phyloP scores from a whole-genome alignment of 2,797 vertebrate genomes.

The Cryptoprocta ferox region DNA sequence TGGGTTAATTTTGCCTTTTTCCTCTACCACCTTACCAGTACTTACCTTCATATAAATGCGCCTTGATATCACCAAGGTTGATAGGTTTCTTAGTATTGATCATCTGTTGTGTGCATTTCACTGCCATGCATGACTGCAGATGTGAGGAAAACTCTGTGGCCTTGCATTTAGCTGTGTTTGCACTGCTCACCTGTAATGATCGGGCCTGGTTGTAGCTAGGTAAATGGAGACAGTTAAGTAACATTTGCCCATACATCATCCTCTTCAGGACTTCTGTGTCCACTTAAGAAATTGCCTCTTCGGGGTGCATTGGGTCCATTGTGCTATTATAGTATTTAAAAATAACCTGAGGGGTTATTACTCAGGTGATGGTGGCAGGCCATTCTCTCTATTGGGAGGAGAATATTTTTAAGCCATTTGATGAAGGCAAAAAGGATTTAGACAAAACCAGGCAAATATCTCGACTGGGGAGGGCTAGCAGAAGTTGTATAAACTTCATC shows the following conservation, averaged over 20 bases:
- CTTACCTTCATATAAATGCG: background rate
- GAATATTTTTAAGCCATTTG: background rate
- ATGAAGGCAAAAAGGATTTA: background rate
- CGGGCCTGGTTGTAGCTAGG: background rate
- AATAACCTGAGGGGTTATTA: background rate
- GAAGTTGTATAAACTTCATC: background rate
- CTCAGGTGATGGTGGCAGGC: background rate
- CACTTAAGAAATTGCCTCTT: slow-evolving; percentile 25
- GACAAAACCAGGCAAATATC: background rate
- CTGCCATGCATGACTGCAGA: background rate
- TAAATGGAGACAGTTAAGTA: background rate
- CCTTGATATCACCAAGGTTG: background rate
- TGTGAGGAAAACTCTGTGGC: background rate
- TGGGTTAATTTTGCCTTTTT: slow-evolving; percentile 23
- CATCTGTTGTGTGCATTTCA: background rate
- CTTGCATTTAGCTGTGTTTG: background rate
- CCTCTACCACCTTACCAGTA: background rate
- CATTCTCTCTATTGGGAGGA: background rate
- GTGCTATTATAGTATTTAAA: background rate
- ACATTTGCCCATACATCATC: background rate
- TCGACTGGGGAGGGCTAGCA: background rate
- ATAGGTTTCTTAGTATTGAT: background rate
- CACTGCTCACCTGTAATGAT: background rate
- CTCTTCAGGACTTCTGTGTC: background rate
- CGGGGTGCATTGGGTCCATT: background rate